phyloP scores from a whole-genome alignment of 2,113 vertebrate genomes.

The Labeo rohita region DNA sequence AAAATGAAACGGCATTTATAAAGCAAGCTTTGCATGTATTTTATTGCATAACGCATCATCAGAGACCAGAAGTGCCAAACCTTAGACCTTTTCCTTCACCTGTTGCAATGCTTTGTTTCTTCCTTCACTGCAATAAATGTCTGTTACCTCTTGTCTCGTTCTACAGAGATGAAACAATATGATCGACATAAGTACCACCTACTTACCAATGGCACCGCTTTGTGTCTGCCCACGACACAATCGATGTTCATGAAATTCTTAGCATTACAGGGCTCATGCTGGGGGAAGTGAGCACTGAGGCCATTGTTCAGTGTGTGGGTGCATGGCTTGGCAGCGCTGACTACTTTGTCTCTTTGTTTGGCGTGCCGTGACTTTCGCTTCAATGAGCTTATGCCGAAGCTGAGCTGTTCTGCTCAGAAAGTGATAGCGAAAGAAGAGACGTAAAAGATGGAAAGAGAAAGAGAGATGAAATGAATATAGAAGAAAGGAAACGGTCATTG shows the following conservation, averaged over 20 bases:
- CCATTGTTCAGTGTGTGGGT: constrained; percentile 73
- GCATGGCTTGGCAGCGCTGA: constrained; percentile 66
- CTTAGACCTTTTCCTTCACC: constrained; percentile 13
- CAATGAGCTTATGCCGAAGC: constrained; percentile 53
- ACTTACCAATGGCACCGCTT: constrained; percentile 49
- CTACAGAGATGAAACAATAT: constrained; percentile 58
- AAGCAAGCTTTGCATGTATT: constrained; percentile 37
- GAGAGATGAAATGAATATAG: constrained; percentile 46
- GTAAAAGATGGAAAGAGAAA: constrained; percentile 41
- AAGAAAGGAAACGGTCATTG: constrained; percentile 39
- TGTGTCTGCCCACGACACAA: constrained; percentile 53
- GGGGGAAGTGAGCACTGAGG: constrained; percentile 48
- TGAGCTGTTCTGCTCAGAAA: constrained; percentile 60
- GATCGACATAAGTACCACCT: constrained; percentile 67
- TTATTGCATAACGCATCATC: not conserved
- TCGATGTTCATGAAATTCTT: constrained; percentile 60
- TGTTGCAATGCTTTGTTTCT: not conserved
- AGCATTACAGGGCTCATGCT: constrained; percentile 43
- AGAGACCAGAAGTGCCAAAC: constrained; percentile 6
- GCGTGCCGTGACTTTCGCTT: constrained; percentile 60
- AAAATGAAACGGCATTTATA: constrained; percentile 33
- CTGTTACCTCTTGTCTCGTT: constrained; percentile 17
- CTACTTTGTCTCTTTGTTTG: constrained; percentile 66
- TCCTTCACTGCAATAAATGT: not conserved
- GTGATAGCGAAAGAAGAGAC: constrained; percentile 49